Base-by-base conservation (phyloP, 2,113 vertebrate species). In the Hymenochirus boettgeri region DNA sequence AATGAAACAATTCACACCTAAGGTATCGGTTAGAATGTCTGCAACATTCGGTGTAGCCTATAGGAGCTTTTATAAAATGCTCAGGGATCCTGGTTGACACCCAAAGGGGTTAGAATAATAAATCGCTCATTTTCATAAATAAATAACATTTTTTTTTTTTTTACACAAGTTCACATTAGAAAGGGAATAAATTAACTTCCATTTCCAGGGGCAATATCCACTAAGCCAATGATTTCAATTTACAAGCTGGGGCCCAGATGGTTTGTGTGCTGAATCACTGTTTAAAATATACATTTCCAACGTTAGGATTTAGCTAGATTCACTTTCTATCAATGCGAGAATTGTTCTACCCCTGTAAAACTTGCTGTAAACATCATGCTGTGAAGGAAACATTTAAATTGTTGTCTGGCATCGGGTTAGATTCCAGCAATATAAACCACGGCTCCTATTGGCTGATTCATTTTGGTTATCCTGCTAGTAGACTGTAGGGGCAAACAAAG, bases 371-470 rank as follows among this genome's bases (percentile, higher is more conserved):
- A 42, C 13, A 42, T 42, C 39, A 42, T 42, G 39, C 39, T 42
- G 39, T 15, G 39, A 42, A 42, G 39, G 39, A 42, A 42, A 7
- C 39, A 42, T 42, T n/a, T n/a, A 42, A 42, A 42, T n/a, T 42
- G 10, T 42, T 42, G 37, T 39, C 37, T 42, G 39, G 39, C 6
- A 42, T 42, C n/a, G 11, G 15, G 39, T n/a, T n/a, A 17, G 17
- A 42, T n/a, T 42, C 39, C 2, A 42, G 17, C 39, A 42, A 42
- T 42, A 42, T 42, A n/a, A 42, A 15, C 17, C 6, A n/a, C 15
- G n/a, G 39, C 4, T 17, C 2, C 2, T 42, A n/a, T 2, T n/a
- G 7, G 39, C n/a, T 6, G 17, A 42, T 42, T 15, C 15, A 42
- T 42, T 13, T 42, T n/a, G 39, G 39, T 15, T 42, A 42, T n/a